These are phyloP conservation scores for Pomatorhinus ruficollis DNA, from an alignment of 2,113 vertebrate species.

Conservation along the genomic window DNA sequence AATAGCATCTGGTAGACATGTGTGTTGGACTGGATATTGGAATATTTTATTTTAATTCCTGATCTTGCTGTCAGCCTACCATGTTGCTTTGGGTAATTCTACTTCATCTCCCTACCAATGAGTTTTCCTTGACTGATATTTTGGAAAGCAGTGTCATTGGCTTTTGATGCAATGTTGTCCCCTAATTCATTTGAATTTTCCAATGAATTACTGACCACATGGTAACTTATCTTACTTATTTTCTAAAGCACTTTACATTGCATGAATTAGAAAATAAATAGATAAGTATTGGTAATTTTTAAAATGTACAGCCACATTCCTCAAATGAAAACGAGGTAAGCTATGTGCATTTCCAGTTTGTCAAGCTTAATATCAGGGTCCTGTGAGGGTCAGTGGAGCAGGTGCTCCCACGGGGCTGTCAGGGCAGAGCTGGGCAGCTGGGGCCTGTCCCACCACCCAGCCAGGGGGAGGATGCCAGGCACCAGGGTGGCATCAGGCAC, in stretches of 20 bases:
- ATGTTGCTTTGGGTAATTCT: neutral
- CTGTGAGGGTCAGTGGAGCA: rapidly evolving
- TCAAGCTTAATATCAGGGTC: neutral
- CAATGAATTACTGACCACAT: neutral
- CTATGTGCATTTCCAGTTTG: neutral
- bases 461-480: neutral
- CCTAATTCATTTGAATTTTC: neutral
- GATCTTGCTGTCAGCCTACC: neutral
- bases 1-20: neutral
- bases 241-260: neutral
- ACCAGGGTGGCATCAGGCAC: neutral
- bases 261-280: neutral
- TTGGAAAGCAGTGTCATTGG: neutral
- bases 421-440: neutral
- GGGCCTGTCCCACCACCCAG: neutral
- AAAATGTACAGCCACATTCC: neutral
- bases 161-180: neutral
- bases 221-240: neutral
- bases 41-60: neutral
- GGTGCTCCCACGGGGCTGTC: neutral
- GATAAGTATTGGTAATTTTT: neutral
- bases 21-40: neutral
- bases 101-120: neutral
- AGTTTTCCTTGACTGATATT: neutral
- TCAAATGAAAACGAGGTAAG: neutral